phyloP scores from a whole-genome alignment of 2,113 vertebrate species.

The Podarcis raffonei region DNA sequence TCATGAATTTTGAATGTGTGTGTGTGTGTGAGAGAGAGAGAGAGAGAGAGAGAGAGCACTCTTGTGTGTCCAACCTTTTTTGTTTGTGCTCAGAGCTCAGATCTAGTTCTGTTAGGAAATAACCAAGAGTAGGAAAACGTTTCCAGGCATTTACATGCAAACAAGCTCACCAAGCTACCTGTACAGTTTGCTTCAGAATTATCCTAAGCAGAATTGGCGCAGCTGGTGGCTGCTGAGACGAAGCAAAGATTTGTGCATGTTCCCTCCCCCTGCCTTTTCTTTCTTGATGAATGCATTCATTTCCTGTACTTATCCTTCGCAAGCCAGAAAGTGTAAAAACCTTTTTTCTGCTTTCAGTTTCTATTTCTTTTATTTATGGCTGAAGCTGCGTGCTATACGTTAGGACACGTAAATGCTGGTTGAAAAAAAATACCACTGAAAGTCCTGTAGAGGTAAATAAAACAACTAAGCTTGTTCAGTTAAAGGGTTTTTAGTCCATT shows the following conservation, averaged over 20 bases:
- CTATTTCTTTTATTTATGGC: conserved; percentile 1
- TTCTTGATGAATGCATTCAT: neutral
- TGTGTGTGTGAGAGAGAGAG: no score
- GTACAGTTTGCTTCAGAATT: conserved; percentile 4
- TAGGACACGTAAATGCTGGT: neutral
- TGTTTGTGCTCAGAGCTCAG: neutral
- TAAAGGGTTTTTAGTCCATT: neutral
- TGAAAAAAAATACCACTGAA: neutral
- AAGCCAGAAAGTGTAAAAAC: neutral
- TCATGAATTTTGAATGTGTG: neutral
- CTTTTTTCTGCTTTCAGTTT: neutral
- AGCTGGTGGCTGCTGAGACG: conserved; percentile 4
- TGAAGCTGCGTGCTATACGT: neutral
- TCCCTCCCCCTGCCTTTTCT: neutral
- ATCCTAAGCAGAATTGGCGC: neutral
- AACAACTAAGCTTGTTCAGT: neutral
- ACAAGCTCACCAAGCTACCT: neutral
- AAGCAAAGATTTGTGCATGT: neutral
- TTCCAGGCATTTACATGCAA: conserved; percentile 25
- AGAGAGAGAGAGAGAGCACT: neutral
- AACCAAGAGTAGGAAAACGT: neutral
- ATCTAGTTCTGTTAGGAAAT: neutral
- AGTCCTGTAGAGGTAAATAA: neutral
- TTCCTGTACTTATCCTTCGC: neutral
- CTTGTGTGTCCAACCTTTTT: neutral